Evolutionary conservation across 30 jellyfish, hydroid and myxozoan species (phyloP).

Genomic region (Hydra vulgaris): DNA sequence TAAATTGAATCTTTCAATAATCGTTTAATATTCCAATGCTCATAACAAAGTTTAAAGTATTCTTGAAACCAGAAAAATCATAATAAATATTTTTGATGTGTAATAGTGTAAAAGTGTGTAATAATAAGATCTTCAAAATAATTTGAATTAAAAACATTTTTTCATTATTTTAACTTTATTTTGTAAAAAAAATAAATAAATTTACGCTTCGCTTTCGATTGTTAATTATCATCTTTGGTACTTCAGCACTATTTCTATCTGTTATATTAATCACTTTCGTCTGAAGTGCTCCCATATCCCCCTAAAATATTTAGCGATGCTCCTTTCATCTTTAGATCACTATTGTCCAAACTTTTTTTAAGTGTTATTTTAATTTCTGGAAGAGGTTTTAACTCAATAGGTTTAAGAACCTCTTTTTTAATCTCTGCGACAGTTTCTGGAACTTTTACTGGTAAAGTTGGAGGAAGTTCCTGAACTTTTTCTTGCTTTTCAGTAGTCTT

Average conservation of each 20-base stretch:
- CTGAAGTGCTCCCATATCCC: constrained; percentile 22
- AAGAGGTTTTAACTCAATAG: constrained; percentile 3
- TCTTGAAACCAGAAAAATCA: no score
- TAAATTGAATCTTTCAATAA: no score
- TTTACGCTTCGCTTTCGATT: no score
- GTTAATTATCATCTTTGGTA: no score
- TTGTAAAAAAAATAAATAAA: no score
- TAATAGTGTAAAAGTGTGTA: no score
- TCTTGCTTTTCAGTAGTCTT: constrained; percentile 4
- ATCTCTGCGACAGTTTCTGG: not conserved
- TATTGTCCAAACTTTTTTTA: constrained; percentile 13
- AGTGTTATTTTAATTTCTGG: constrained; percentile 12
- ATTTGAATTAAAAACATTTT: no score
- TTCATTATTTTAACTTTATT: no score
- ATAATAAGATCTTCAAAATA: no score
- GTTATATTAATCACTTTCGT: not conserved
- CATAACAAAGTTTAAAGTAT: no score
- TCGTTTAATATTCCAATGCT: no score
- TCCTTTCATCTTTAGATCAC: constrained; percentile 19
- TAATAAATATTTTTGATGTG: no score
- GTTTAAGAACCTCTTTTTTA: not conserved
- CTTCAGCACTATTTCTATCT: not conserved
- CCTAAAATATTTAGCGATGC: constrained; percentile 26
- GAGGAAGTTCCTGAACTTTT: constrained; percentile 2
- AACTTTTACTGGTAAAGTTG: constrained; percentile 1